Evolutionary conservation across 2,888 invertebrate genomes (phyloP), one percentile per base, ranked within the genome.

Genomic region (Mantis religiosa): DNA sequence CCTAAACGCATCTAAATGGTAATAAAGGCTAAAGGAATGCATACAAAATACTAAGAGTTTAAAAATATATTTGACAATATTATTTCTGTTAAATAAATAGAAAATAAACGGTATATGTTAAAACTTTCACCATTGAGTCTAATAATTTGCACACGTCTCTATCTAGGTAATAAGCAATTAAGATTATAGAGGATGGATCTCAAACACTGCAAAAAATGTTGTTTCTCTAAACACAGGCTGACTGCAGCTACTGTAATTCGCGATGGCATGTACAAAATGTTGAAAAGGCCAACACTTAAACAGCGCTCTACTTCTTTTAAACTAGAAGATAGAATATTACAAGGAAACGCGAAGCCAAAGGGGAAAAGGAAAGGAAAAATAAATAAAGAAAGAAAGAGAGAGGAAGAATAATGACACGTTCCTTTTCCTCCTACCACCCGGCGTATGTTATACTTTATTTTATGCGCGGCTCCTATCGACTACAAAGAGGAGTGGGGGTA

Each of bases 391-490:
- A 71, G 54, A 71, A 71, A 71, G 54, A 71, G 54, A 71, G 54
- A 71, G 54, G 54, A 25, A 71, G 54, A 71, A 71, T 71, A 71
- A 71, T 71, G 54, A 71, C 54, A 71, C 54, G 20, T 71, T 71
- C 54, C 54, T 71, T 71, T 71, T 71, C 54, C 54, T 71, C 54
- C 54, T 71, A 71, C 54, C 54, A 20, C 86, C 28, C 28, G 71
- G 20, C 30, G 86, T 86, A 81, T 88, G 87, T 85, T 86, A 87
- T 89, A 89, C 87, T 89, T 89, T 89, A 84, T 85, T 89, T 89
- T 86, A 86, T 30, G 84, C 84, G 86, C 82, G 87, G 88, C 84
- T 88, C 84, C 86, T 88, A 88, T 87, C 89, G 88, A 87, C 88
- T 89, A 88, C 87, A 89, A 89, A 89, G 87, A 85, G 88, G 86